A percentile compares a stretch with the other conserved stretches of the same genome.
These are phyloP conservation scores for Cherax quadricarinatus DNA, from an alignment of 1,140 invertebrate species.

Conservation along the genomic window DNA sequence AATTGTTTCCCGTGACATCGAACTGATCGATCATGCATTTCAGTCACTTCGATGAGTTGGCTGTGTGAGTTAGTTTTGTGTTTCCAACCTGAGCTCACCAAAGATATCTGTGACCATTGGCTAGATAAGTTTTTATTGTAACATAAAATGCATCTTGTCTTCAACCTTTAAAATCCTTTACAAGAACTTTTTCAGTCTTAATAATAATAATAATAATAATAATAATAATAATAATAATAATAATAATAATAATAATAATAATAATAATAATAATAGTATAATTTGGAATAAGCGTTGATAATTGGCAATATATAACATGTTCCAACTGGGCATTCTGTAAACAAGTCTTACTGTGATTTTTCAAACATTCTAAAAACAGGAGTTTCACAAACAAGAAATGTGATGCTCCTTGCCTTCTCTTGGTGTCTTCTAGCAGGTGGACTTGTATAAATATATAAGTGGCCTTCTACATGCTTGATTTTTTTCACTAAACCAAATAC, in stretches of 20 bases:
- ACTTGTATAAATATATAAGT: conserved; percentile 47
- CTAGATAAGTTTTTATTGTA: not conserved
- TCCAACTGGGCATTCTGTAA: not conserved
- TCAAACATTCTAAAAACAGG: not conserved
- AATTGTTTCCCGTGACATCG: conserved; percentile 1
- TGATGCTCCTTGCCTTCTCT: conserved; percentile 24
- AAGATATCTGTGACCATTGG: conserved; percentile 26
- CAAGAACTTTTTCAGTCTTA: not conserved
- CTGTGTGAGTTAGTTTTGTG: not conserved
- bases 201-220: not conserved
- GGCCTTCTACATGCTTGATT: conserved; percentile 11
- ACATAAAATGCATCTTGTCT: not conserved
- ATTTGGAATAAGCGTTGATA: not conserved
- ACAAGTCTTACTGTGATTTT: not conserved
- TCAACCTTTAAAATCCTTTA: not conserved
- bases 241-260: not conserved
- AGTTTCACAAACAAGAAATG: conserved; percentile 8
- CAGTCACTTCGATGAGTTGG: not conserved
- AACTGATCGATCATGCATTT: not conserved
- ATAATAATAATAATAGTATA: not conserved
- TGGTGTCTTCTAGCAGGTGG: conserved; percentile 9
- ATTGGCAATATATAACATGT: not conserved
- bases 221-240: not conserved
- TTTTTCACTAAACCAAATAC: not conserved
- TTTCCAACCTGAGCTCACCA: not conserved